A percentile compares a stretch with the other conserved stretches of the same genome.
phyloP scores from a whole-genome alignment of 2,888 invertebrate species.

The Notocelia uddmanniana region DNA sequence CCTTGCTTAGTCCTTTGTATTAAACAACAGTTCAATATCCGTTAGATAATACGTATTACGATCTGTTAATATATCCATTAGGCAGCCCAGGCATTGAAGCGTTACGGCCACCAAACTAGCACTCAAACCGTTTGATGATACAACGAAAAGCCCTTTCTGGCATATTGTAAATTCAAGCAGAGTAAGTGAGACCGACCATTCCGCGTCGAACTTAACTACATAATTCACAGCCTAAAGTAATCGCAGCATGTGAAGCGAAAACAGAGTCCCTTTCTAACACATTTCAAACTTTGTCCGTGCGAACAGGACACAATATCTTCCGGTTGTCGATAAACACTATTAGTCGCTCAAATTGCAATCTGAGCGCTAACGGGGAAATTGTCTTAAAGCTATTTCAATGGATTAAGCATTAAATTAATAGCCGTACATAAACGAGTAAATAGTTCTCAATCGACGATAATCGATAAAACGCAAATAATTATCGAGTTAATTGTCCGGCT shows the following conservation, averaged over 20 bases:
- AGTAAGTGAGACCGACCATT: background rate
- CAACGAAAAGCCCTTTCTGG: background rate
- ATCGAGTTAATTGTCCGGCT: conserved; percentile 42
- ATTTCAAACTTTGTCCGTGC: background rate
- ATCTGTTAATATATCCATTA: conserved; percentile 52
- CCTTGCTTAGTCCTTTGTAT: background rate
- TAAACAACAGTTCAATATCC: conserved; percentile 27
- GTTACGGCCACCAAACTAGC: background rate
- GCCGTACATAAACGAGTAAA: conserved; percentile 39
- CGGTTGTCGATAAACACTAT: background rate
- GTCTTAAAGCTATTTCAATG: conserved; percentile 45
- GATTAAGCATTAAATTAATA: conserved; percentile 49
- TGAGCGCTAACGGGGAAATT: conserved; percentile 47
- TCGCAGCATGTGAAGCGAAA: background rate
- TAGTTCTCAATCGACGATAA: conserved; percentile 32
- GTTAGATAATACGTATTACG: conserved; percentile 12
- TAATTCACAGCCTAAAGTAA: background rate
- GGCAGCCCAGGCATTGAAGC: conserved; percentile 49
- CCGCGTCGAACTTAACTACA: conserved; percentile 5
- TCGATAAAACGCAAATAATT: conserved; percentile 46
- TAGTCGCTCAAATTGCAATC: conserved; percentile 47
- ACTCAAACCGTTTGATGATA: background rate
- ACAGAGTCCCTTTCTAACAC: conserved; percentile 7
- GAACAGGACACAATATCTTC: background rate
- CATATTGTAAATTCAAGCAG: background rate